These are phyloP conservation scores for Campoplex nolae DNA, from an alignment of 2,888 invertebrate genomes.

Conservation along the genomic window DNA sequence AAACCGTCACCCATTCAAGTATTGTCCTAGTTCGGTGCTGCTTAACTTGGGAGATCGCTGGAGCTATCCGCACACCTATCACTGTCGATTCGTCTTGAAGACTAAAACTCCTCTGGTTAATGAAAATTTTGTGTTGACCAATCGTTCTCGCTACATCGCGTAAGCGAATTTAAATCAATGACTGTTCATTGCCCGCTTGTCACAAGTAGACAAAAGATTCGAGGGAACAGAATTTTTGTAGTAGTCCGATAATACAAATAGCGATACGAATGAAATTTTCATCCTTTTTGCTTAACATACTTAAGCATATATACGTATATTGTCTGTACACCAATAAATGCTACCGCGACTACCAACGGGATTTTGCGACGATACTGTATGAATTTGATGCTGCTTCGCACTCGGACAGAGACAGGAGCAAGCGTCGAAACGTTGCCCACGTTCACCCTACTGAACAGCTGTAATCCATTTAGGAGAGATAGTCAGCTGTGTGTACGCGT, in stretches of 20 bases:
- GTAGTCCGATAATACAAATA: slow-evolving; percentile 54
- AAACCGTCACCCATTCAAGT: too few relatives aligned
- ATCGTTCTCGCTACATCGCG: not conserved
- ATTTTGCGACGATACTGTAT: slow-evolving; percentile 38
- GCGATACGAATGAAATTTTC: slow-evolving; percentile 30
- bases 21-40: too few relatives aligned
- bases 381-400: slow-evolving; percentile 61
- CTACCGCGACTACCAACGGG: slow-evolving; percentile 19
- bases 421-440: slow-evolving; percentile 62
- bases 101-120: slow-evolving; percentile 12
- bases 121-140: not conserved
- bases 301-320: not conserved
- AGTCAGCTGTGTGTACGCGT: slow-evolving; percentile 37
- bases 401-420: slow-evolving; percentile 62
- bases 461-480: slow-evolving; percentile 68
- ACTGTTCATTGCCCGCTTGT: not conserved
- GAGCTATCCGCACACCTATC: too few relatives aligned
- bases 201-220: not conserved
- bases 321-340: not conserved
- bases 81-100: too few relatives aligned
- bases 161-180: not conserved
- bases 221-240: not conserved
- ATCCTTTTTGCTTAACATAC: slow-evolving; percentile 4
- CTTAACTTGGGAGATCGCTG: too few relatives aligned
- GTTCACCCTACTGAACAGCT: slow-evolving; percentile 62